Evolutionary conservation across 2,113 vertebrate genomes (phyloP).

Genomic region (Oryzias curvinotus): DNA sequence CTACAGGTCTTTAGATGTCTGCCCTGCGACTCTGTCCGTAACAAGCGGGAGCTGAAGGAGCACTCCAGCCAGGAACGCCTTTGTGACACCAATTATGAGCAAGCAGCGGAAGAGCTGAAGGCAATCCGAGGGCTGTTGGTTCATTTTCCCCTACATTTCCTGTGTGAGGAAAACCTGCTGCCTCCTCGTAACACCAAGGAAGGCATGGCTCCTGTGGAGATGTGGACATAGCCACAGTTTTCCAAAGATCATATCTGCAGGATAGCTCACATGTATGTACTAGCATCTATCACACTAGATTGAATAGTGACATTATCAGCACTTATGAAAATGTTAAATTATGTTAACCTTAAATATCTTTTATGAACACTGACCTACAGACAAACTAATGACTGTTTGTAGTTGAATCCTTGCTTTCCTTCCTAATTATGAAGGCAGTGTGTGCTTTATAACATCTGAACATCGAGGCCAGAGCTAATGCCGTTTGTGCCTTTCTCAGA

Average conservation of each 20-base stretch:
- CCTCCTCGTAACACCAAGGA: slow-evolving; percentile 84
- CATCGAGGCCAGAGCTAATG: slow-evolving; percentile 1
- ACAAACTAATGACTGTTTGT: slow-evolving; percentile 4
- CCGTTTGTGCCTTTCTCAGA: slow-evolving; percentile 46
- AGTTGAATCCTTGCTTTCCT: slow-evolving; percentile 5
- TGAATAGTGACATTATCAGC: slow-evolving; percentile 2
- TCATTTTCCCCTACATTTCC: slow-evolving; percentile 84
- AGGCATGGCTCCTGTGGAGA: slow-evolving; percentile 83
- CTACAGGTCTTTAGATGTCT: slow-evolving; percentile 86
- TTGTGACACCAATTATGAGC: slow-evolving; percentile 69
- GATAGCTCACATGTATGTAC: neutral
- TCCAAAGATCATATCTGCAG: slow-evolving; percentile 19
- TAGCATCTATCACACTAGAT: slow-evolving; percentile 6
- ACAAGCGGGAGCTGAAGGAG: slow-evolving; percentile 74
- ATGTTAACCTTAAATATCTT: neutral
- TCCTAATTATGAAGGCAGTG: slow-evolving; percentile 14
- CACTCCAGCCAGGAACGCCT: slow-evolving; percentile 63
- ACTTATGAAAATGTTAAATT: slow-evolving; percentile 5
- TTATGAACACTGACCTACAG: slow-evolving; percentile 31
- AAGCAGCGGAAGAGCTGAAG: slow-evolving; percentile 78
- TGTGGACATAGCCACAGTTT: slow-evolving; percentile 82
- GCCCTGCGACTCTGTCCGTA: slow-evolving; percentile 78
- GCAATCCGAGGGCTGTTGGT: slow-evolving; percentile 82
- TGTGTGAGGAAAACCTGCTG: slow-evolving; percentile 84
- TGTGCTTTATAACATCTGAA: slow-evolving; percentile 25